These are phyloP conservation scores for Drosophila subobscura DNA, from an alignment of 1,140 invertebrate species.

Conservation along the genomic window DNA sequence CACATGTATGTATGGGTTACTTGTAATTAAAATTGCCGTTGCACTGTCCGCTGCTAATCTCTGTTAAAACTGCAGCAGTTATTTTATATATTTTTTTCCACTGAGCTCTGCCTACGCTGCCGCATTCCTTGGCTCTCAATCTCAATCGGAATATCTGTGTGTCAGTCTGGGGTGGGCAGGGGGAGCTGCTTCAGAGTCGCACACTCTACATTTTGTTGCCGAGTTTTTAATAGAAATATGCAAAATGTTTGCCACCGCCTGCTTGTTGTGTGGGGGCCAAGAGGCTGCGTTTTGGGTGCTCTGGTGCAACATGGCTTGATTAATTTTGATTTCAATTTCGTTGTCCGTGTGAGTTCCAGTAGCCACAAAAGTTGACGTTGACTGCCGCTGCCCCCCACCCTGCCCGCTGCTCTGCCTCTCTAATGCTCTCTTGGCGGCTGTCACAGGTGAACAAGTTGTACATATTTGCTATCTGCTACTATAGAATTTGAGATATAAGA, in stretches of 20 bases:
- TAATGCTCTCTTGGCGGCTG: constrained; percentile 22
- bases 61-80: constrained; percentile 38
- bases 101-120: constrained; percentile 63
- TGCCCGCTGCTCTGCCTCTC: no score
- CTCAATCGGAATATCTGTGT: constrained; percentile 38
- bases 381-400: constrained; percentile 18
- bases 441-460: constrained; percentile 40
- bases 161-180: constrained; percentile 19
- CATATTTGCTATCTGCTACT: constrained; percentile 45
- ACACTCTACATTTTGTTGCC: constrained; percentile 12
- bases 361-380: constrained; percentile 51
- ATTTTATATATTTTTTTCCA: constrained; percentile 29
- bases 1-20: constrained; percentile 33
- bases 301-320: constrained; percentile 59
- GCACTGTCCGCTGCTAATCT: constrained; percentile 53
- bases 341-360: constrained; percentile 47
- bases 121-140: constrained; percentile 56
- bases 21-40: constrained; percentile 71
- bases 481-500: constrained; percentile 35
- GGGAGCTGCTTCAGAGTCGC: constrained; percentile 34
- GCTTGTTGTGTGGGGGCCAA: no score
- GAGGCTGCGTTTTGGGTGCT: no score
- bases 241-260: constrained; percentile 53
- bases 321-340: constrained; percentile 79
- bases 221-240: constrained; percentile 58